These are phyloP conservation scores for Stichopus horrens DNA, from an alignment of 53 echinoderm and acorn worm genomes.

Conservation along the genomic window DNA sequence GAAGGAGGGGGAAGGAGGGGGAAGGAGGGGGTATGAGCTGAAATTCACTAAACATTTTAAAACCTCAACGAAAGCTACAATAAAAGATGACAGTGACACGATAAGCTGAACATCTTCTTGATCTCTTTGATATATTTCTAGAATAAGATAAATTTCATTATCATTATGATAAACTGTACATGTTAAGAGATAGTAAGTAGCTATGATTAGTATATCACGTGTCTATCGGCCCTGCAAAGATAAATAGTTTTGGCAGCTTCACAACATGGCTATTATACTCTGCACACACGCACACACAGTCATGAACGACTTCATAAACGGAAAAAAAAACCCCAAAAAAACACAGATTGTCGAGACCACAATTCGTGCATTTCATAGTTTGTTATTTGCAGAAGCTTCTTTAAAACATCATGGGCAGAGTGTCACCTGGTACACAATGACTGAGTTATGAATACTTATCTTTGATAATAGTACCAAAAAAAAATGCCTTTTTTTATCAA, in stretches of 20 bases:
- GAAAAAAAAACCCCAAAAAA: background rate
- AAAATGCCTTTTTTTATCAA: background rate
- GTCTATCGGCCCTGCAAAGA: background rate
- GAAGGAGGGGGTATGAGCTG: too few relatives aligned
- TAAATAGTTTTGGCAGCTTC: constrained; percentile 1
- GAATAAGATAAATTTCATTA: constrained; percentile 6
- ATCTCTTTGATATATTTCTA: constrained; percentile 1
- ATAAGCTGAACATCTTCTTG: too few relatives aligned
- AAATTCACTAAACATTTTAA: too few relatives aligned
- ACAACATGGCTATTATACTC: constrained; percentile 8
- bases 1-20: too few relatives aligned
- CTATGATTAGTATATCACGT: background rate
- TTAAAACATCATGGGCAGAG: background rate
- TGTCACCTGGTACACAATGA: background rate
- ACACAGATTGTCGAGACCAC: background rate
- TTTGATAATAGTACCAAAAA: constrained; percentile 7
- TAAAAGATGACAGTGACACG: too few relatives aligned
- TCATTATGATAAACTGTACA: constrained; percentile 6
- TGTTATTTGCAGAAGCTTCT: background rate
- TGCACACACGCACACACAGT: background rate
- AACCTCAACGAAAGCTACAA: too few relatives aligned
- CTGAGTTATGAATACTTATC: background rate
- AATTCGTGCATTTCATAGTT: background rate
- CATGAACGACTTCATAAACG: background rate
- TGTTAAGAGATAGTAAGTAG: background rate